These are phyloP conservation scores for Manacus vitellinus DNA, from an alignment of 2,113 vertebrate species.

Conservation along the genomic window DNA sequence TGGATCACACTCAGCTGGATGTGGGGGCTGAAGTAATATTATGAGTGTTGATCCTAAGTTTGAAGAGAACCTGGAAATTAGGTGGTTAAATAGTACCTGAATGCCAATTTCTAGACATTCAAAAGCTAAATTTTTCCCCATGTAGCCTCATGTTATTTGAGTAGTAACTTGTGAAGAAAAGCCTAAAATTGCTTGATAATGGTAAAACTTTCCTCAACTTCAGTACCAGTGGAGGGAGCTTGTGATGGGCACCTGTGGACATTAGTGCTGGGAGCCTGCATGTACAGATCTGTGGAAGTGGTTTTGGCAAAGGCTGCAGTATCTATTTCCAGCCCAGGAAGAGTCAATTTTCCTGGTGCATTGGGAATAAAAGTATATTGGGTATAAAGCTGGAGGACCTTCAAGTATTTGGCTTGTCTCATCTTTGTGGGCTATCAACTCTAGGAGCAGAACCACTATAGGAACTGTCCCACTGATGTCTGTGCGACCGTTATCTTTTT, in stretches of 20 bases:
- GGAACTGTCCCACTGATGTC: background rate
- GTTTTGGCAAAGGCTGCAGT: background rate
- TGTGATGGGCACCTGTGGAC: background rate
- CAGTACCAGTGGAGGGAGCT: background rate
- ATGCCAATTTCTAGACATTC: background rate
- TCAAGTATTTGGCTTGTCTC: background rate
- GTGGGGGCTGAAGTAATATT: background rate
- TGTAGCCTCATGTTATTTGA: background rate
- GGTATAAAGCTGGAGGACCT: background rate
- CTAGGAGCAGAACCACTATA: background rate
- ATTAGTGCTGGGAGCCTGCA: background rate
- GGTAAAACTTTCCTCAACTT: background rate
- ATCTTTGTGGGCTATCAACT: background rate
- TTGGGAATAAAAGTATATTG: background rate
- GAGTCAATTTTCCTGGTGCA: background rate
- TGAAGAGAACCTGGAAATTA: background rate
- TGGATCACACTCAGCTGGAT: background rate
- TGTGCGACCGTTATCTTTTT: accelerated
- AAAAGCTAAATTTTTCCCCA: background rate
- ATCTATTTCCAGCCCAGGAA: background rate
- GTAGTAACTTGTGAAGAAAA: background rate
- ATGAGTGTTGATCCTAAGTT: background rate
- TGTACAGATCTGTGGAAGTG: background rate
- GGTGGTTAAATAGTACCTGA: background rate
- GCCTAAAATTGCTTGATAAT: background rate